phyloP scores from a whole-genome alignment of 2,113 vertebrate species.

The Pantherophis guttatus region DNA sequence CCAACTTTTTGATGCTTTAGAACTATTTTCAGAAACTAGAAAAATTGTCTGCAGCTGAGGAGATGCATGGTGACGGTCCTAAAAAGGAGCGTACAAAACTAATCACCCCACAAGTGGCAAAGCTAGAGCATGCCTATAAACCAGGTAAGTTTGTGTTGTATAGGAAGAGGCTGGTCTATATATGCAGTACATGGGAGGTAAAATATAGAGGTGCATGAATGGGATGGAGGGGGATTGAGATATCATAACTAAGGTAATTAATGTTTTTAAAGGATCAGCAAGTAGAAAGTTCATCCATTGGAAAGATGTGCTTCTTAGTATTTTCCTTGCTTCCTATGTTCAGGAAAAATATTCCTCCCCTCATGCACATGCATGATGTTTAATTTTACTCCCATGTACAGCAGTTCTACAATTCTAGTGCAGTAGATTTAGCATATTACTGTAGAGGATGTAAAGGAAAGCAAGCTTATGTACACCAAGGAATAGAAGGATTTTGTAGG shows the following conservation, averaged over 20 bases:
- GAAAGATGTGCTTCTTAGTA: background rate
- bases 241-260: background rate
- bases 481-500: background rate
- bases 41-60: constrained; percentile 79
- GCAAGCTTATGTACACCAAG: background rate
- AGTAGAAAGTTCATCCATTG: background rate
- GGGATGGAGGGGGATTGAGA: background rate
- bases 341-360: background rate
- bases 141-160: constrained; percentile 72
- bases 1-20: constrained; percentile 58
- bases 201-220: background rate
- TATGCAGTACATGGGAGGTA: background rate
- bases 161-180: background rate
- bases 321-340: background rate
- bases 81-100: constrained; percentile 91
- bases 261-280: background rate
- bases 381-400: background rate
- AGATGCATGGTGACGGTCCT: constrained; percentile 77
- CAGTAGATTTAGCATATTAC: too few species aligned
- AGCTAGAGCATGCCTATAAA: constrained; percentile 90
- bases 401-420: background rate
- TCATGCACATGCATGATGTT: background rate
- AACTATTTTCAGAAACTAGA: constrained; percentile 99
- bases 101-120: constrained; percentile 95
- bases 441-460: background rate